Conservation (phyloP, 2,888 invertebrate species). For the Platypus cylindrus region DNA sequence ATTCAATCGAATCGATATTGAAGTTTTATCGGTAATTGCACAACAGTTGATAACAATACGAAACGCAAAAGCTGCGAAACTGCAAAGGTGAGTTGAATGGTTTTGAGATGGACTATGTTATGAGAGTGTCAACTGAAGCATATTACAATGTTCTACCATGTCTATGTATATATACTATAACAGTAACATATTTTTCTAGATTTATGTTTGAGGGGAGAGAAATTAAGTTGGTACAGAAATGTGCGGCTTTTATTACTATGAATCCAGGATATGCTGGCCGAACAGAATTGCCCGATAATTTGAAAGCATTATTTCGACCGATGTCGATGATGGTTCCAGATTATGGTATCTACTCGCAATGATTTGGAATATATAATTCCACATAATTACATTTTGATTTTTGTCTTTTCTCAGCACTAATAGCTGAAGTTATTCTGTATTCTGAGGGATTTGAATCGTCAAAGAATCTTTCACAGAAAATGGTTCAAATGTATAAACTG, state of each 20-base stretch:
- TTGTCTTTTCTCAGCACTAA: conserved; percentile 45
- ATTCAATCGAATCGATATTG: conserved; percentile 83
- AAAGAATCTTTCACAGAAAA: conserved; percentile 74
- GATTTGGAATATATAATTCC: not conserved
- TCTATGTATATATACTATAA: too few relatives aligned
- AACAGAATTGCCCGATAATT: conserved; percentile 78
- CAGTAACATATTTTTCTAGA: conserved; percentile 32
- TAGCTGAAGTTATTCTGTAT: conserved; percentile 86
- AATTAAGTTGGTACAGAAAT: conserved; percentile 67
- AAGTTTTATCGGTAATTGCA: conserved; percentile 80
- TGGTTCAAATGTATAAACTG: conserved; percentile 86
- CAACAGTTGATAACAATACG: conserved; percentile 80
- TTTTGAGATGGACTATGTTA: not conserved
- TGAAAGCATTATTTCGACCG: conserved; percentile 77
- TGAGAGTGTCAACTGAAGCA: conserved; percentile 1
- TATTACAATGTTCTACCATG: too few relatives aligned
- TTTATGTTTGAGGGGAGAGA: conserved; percentile 85
- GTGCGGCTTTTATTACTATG: conserved; percentile 84
- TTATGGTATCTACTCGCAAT: conserved; percentile 52
- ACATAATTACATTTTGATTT: conserved; percentile 1
- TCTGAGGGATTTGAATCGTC: conserved; percentile 88
- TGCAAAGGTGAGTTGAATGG: conserved; percentile 34
- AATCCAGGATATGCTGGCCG: conserved; percentile 86
- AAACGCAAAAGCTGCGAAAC: conserved; percentile 65
- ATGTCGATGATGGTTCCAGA: conserved; percentile 90